phyloP scores from a whole-genome alignment of 2,888 invertebrate genomes.

The Salpingus planirostris region DNA sequence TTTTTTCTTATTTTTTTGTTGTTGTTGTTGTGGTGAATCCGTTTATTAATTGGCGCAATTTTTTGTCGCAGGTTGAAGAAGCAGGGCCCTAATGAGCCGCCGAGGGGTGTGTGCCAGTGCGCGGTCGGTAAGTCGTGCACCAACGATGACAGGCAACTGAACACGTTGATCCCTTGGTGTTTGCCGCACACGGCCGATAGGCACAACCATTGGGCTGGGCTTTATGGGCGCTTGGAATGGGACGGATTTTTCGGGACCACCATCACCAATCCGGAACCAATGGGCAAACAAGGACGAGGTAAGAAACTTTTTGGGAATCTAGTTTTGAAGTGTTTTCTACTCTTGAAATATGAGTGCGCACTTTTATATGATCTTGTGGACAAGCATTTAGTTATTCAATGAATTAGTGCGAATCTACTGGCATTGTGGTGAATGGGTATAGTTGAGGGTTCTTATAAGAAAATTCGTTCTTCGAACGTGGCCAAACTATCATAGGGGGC shows the following conservation, averaged over 20 bases:
- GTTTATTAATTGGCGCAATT: no score
- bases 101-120: constrained; percentile 73
- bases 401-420: no score
- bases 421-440: no score
- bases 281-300: constrained; percentile 78
- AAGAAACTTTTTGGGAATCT: constrained; percentile 4
- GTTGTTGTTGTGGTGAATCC: no score
- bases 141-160: constrained; percentile 64
- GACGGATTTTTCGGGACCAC: constrained; percentile 80
- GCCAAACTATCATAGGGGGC: no score
- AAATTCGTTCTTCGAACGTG: no score
- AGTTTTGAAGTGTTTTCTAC: background rate
- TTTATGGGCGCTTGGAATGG: constrained; percentile 76
- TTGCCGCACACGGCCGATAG: constrained; percentile 78
- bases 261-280: constrained; percentile 79
- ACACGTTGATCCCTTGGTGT: constrained; percentile 83
- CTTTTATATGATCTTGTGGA: no score
- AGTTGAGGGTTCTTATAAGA: no score
- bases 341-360: background rate
- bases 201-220: constrained; percentile 80
- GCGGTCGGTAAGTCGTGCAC: constrained; percentile 58
- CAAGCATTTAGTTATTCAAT: no score
- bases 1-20: no score
- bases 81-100: constrained; percentile 40
- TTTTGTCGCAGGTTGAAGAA: constrained; percentile 42